These are phyloP conservation scores for Podabrus alpinus DNA, from an alignment of 2,888 invertebrate species.

Conservation along the genomic window DNA sequence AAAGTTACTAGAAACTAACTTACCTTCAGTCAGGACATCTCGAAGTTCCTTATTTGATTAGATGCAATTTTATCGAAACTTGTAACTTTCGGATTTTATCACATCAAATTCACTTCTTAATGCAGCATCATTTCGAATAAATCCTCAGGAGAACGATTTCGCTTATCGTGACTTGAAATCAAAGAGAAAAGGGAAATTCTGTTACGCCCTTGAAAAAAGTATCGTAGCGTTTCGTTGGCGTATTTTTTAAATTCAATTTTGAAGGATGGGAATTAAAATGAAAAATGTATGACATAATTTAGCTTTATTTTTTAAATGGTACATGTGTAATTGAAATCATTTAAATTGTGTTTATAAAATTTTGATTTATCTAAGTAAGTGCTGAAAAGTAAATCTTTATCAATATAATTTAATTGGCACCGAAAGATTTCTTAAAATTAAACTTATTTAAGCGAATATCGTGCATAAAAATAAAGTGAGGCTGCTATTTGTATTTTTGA, in stretches of 20 bases:
- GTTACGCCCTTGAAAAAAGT: neutral
- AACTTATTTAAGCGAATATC: neutral
- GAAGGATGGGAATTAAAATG: neutral
- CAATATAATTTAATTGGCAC: neutral
- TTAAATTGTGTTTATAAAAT: constrained; percentile 1
- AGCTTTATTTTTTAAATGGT: neutral
- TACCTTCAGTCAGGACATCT: neutral
- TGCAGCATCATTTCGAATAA: neutral
- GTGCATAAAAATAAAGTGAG: neutral
- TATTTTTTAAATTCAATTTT: neutral
- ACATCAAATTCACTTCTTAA: neutral
- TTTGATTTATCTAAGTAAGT: neutral
- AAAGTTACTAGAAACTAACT: neutral
- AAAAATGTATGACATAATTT: neutral
- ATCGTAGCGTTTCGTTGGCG: neutral
- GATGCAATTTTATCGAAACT: neutral
- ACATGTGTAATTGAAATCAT: neutral
- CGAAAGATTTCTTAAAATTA: neutral
- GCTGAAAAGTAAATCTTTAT: neutral
- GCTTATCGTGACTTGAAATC: neutral
- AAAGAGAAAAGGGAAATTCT: neutral
- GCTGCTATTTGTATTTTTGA: neutral
- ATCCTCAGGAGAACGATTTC: neutral
- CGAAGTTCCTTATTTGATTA: neutral
- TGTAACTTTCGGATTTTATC: neutral